These are phyloP conservation scores for Pollenia labialis DNA, from an alignment of 2,888 invertebrate genomes.

Conservation along the genomic window DNA sequence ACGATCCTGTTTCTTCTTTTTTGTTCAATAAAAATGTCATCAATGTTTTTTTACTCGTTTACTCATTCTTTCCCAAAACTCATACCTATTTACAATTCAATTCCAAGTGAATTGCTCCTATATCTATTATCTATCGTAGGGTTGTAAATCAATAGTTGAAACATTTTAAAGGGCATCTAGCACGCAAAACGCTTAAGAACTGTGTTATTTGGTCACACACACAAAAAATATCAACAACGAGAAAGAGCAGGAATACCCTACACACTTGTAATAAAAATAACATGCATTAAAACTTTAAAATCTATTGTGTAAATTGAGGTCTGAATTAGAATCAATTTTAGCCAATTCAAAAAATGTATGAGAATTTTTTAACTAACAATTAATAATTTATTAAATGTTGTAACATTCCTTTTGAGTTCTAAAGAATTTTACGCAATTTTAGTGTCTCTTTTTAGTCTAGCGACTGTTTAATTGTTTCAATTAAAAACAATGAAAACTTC, in stretches of 20 bases:
- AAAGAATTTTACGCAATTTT: conserved; percentile 41
- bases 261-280: not conserved
- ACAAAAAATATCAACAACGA: not conserved
- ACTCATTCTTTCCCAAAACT: not conserved
- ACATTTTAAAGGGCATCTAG: conserved; percentile 20
- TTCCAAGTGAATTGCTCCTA: not conserved
- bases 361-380: conserved; percentile 40
- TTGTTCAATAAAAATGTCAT: not conserved
- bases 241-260: not conserved
- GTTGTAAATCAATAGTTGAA: conserved; percentile 62
- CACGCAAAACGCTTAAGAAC: conserved; percentile 53
- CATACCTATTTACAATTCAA: not conserved
- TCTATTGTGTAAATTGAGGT: conserved; percentile 8
- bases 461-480: conserved; percentile 51
- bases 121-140: not conserved
- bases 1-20: conserved; percentile 13
- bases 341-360: not conserved
- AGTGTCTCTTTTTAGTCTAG: conserved; percentile 11
- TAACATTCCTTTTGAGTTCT: conserved; percentile 59
- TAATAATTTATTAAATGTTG: conserved; percentile 31
- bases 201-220: conserved; percentile 36
- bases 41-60: not conserved
- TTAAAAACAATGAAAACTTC: conserved; percentile 36
- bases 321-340: conserved; percentile 1
- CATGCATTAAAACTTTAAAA: conserved; percentile 3